Evolutionary conservation across 2,797 vertebrate genomes (phyloP), one percentile per base, ranked within the genome.

Genomic region (Syndactyla subalaris): DNA sequence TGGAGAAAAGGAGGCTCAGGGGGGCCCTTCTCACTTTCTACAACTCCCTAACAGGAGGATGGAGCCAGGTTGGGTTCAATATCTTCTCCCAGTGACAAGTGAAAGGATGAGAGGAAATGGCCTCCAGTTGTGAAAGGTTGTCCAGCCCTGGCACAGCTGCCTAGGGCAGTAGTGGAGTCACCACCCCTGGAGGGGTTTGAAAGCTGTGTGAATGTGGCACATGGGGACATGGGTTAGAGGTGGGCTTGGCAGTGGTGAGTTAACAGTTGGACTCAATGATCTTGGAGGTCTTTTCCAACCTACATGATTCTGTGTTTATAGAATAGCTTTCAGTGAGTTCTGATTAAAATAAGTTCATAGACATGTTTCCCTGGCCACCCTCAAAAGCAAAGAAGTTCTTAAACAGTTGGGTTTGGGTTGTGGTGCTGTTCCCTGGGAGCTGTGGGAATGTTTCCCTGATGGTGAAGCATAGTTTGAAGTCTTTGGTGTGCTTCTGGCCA

Each of bases 1-100:
- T 81, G 51, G 71, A 77, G 71, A 46, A 51, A 1, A 61, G 32
- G 55, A 45, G 39, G 23, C 55, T 88, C 26, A 51, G 29, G 83
- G 41, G 19, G 36, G 55, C 54, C 45, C 39, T 48, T 1, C 16
- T 71, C 0, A 0, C 22, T 24, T 43, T 51, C 49, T 65, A 4
- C 9, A 30, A 1, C 29, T 41, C 9, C 21, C 32, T 73, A 45
- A 48, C 20, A 65, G 46, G 71, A n/a, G 55, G 11, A 1, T 27
- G 41, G 7, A 34, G 51, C 3, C 7, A 57, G 51, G 32, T 23
- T 27, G 4, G 23, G 14, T 22, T 48, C 2, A 6, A 5, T 57
- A 13, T 75, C 34, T 75, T 75, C 12, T 79, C 57, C 34, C 27
- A 43, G 9, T 7, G 48, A 61, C 32, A 34, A 54, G 27, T 1